phyloP scores from a whole-genome alignment of 2,888 invertebrate genomes.

The Platypus cylindrus region DNA sequence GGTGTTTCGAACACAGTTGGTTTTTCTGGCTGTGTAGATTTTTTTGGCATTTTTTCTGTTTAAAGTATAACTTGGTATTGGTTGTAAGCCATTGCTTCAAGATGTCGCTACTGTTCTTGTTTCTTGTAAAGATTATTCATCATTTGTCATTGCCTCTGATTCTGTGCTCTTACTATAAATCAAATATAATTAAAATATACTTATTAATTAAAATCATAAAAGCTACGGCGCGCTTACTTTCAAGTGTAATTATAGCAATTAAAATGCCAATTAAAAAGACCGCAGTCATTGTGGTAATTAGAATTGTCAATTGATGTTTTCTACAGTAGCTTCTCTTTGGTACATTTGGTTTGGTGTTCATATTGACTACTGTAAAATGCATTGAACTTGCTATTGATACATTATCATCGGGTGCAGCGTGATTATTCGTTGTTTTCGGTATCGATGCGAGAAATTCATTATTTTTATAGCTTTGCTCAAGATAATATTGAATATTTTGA shows the following conservation, averaged over 20 bases:
- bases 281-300: slow-evolving; percentile 71
- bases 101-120: slow-evolving; percentile 4
- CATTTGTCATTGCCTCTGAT: too few relatives aligned
- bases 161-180: too few relatives aligned
- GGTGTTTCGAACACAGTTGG: too few relatives aligned
- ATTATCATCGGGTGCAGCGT: slow-evolving; percentile 44
- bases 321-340: slow-evolving; percentile 57
- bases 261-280: slow-evolving; percentile 69
- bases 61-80: too few relatives aligned
- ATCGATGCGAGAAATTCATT: slow-evolving; percentile 14
- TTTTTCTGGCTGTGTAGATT: too few relatives aligned
- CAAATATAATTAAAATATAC: too few relatives aligned
- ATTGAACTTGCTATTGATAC: slow-evolving; percentile 73
- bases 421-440: slow-evolving; percentile 22
- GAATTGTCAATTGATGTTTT: slow-evolving; percentile 67
- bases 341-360: slow-evolving; percentile 40
- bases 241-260: slow-evolving; percentile 69
- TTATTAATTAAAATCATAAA: too few relatives aligned
- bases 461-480: slow-evolving; percentile 22
- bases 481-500: slow-evolving; percentile 30
- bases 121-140: slow-evolving; percentile 2
- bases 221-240: slow-evolving; percentile 60
- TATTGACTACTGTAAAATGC: slow-evolving; percentile 76
- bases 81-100: too few relatives aligned
- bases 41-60: too few relatives aligned